These are phyloP conservation scores for Eunapius fragilis DNA, from an alignment of 37 sponge, comb jelly and placozoan genomes.

Conservation along the genomic window DNA sequence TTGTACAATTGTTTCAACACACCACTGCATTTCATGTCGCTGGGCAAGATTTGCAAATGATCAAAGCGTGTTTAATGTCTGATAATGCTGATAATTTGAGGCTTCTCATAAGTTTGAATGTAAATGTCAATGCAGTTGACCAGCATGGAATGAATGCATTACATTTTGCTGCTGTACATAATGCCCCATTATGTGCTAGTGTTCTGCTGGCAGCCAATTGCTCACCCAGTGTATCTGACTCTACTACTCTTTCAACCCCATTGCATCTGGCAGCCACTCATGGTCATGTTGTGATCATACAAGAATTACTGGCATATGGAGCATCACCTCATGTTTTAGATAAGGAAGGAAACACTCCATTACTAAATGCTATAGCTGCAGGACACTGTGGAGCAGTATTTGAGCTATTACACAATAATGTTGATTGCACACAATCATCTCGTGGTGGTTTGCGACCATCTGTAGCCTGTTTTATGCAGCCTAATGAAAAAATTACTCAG, in stretches of 20 bases:
- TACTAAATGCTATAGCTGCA: not conserved
- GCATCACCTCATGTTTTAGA: not conserved
- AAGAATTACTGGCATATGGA: not conserved
- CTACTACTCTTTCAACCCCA: not conserved
- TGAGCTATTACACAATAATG: not conserved
- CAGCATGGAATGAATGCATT: not conserved
- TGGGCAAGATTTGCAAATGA: not conserved
- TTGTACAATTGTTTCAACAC: not conserved
- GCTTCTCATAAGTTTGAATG: not conserved
- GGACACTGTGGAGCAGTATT: not conserved
- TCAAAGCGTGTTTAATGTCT: not conserved
- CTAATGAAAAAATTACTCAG: not conserved
- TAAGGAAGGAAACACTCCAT: not conserved
- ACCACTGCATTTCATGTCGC: not conserved
- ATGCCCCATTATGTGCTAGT: not conserved
- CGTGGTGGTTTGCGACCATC: not conserved
- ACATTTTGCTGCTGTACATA: not conserved
- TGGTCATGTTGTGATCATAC: not conserved
- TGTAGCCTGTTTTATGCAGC: not conserved
- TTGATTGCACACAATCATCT: not conserved
- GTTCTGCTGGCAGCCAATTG: not conserved
- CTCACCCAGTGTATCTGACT: not conserved
- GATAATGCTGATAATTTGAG: not conserved
- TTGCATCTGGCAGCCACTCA: not conserved
- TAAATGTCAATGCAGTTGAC: not conserved